phyloP scores from a whole-genome alignment of 2,797 vertebrate species.

The Halcyon chelicuti region DNA sequence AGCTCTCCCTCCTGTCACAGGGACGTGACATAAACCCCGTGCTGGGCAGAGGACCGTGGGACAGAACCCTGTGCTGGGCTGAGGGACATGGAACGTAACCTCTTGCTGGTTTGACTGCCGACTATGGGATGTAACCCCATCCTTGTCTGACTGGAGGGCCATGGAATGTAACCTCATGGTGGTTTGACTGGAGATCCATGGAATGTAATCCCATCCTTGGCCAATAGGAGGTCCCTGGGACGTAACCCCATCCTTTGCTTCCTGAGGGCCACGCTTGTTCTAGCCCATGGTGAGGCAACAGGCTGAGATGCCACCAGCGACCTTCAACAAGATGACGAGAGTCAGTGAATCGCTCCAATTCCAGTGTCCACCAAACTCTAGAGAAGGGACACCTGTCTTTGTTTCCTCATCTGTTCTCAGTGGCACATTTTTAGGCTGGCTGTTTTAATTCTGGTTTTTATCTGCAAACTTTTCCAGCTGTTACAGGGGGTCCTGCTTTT shows the following conservation, averaged over 20 bases:
- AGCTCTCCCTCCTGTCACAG: background rate
- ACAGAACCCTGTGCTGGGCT: accelerated
- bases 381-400: background rate
- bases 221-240: background rate
- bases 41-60: background rate
- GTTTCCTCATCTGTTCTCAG: background rate
- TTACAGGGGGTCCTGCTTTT: slow-evolving; percentile 16
- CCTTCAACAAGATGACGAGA: accelerated
- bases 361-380: background rate
- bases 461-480: background rate
- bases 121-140: background rate
- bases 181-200: background rate
- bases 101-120: background rate
- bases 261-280: accelerated
- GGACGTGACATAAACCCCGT: background rate
- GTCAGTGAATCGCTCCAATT: background rate
- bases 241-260: accelerated
- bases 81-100: background rate
- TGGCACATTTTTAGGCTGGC: slow-evolving; percentile 32
- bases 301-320: background rate
- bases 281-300: background rate
- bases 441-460: slow-evolving; percentile 1
- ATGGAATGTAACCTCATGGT: background rate
- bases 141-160: background rate
- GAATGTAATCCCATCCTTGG: background rate